phyloP scores from a whole-genome alignment of 2,888 invertebrate genomes.

The Limnephilus auricula region DNA sequence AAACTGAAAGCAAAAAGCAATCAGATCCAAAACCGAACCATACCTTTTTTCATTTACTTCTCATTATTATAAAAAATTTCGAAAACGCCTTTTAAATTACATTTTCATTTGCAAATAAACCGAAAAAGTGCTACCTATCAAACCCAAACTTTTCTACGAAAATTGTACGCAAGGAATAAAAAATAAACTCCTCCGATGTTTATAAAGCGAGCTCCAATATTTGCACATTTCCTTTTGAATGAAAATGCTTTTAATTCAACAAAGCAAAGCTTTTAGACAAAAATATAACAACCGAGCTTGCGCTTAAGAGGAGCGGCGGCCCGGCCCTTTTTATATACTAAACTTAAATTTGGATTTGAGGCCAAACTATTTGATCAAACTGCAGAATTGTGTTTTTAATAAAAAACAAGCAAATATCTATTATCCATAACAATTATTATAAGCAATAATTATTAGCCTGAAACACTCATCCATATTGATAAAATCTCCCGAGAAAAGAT shows the following conservation, averaged over 20 bases:
- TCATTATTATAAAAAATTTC: background rate
- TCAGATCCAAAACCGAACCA: background rate
- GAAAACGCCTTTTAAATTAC: background rate
- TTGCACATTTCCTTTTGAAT: background rate
- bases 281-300: background rate
- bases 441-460: too few relatives aligned
- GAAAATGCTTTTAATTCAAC: background rate
- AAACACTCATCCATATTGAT: too few relatives aligned
- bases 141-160: background rate
- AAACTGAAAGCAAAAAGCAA: background rate
- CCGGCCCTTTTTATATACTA: too few relatives aligned
- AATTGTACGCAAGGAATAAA: background rate
- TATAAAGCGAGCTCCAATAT: background rate
- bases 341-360: too few relatives aligned
- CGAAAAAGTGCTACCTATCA: background rate
- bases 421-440: too few relatives aligned
- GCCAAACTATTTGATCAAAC: too few relatives aligned
- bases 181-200: background rate
- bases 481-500: too few relatives aligned
- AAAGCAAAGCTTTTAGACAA: background rate
- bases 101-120: background rate
- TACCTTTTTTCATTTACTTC: background rate
- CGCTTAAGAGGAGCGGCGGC: too few relatives aligned
- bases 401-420: too few relatives aligned
- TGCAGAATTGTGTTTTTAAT: too few relatives aligned